A percentile compares a stretch with the other conserved stretches of the same genome.
phyloP scores from a whole-genome alignment of 2,797 vertebrate species.

The Nannoperca obscura region DNA sequence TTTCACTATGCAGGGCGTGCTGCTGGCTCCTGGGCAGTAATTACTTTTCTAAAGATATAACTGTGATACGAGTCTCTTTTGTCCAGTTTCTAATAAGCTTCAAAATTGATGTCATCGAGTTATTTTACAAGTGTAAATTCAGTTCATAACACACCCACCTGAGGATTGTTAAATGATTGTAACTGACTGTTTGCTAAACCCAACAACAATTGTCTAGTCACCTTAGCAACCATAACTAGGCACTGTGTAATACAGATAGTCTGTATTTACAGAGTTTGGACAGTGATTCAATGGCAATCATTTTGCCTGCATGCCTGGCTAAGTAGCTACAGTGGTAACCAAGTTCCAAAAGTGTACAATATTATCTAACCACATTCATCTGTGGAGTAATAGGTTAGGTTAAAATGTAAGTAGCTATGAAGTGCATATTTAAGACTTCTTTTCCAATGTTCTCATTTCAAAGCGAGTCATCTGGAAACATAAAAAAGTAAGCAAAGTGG shows the following conservation, averaged over 20 bases:
- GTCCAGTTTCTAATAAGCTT: not conserved
- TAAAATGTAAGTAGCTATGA: not conserved
- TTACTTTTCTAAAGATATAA: slow-evolving; percentile 5
- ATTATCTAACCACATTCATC: not conserved
- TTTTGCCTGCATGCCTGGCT: not conserved
- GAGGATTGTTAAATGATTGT: slow-evolving; percentile 4
- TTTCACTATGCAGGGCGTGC: not conserved
- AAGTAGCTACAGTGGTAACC: not conserved
- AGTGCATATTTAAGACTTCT: not conserved
- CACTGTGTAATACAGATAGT: not conserved
- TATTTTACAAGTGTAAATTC: not conserved
- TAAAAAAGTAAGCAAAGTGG: not conserved
- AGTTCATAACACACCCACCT: not conserved
- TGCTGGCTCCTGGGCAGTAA: not conserved
- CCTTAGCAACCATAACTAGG: not conserved
- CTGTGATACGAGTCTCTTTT: not conserved
- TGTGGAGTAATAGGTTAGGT: not conserved
- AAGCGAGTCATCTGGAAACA: not conserved
- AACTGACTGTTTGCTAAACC: not conserved
- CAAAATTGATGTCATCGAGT: not conserved
- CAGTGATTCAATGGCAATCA: not conserved
- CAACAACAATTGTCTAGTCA: not conserved
- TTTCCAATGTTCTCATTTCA: not conserved
- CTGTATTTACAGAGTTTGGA: not conserved
- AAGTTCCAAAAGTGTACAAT: not conserved